phyloP scores from a whole-genome alignment of 2,797 vertebrate genomes.

The Sarcoramphus papa region DNA sequence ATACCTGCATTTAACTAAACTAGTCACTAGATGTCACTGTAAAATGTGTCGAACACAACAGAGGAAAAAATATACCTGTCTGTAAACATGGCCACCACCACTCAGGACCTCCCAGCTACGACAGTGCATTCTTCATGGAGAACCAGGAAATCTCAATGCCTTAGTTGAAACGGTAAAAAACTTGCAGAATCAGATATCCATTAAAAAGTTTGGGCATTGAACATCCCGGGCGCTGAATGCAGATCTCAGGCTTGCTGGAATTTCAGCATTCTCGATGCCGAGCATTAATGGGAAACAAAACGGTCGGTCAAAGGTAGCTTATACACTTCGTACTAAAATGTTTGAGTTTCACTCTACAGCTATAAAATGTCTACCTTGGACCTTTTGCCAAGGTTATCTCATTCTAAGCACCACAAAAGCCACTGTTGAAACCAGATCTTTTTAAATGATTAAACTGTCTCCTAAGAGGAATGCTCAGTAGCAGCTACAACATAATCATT shows the following conservation, averaged over 20 bases:
- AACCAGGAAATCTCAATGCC: background rate
- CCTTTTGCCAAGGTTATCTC: background rate
- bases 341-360: background rate
- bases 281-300: background rate
- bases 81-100: accelerated
- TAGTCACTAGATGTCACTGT: conserved; percentile 64
- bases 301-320: background rate
- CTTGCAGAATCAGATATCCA: background rate
- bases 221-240: accelerated
- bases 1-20: background rate
- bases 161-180: background rate
- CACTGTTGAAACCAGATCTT: background rate
- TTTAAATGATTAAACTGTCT: background rate
- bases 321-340: accelerated
- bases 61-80: background rate
- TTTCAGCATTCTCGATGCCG: background rate
- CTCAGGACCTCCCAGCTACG: background rate
- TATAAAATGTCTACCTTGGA: background rate
- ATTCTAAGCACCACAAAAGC: conserved; percentile 7
- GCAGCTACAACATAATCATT: background rate
- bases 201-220: background rate
- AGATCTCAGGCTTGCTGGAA: background rate
- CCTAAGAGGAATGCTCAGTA: background rate
- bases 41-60: background rate
- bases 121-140: background rate